Percentiles rank a stretch among this genome's conserved stretches.
Evolutionary conservation across 2,113 vertebrate genomes (phyloP).

Genomic region (Austrofundulus limnaeus): DNA sequence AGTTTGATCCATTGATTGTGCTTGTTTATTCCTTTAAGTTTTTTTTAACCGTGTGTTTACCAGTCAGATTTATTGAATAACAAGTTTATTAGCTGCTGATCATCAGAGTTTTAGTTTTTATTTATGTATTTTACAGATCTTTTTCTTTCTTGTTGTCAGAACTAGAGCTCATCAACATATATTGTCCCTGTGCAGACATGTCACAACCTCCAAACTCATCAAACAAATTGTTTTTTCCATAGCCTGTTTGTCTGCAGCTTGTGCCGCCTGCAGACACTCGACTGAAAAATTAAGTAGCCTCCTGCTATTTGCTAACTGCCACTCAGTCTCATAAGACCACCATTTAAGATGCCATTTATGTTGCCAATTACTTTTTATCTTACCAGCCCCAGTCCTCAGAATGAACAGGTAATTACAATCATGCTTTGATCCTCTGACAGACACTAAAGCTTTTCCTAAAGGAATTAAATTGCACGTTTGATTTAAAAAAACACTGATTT

Average conservation of each 20-base stretch:
- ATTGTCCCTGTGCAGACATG: no score
- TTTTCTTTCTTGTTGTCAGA: no score
- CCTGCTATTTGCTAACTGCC: conserved; percentile 22
- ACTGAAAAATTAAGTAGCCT: conserved; percentile 22
- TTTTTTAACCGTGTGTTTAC: not conserved
- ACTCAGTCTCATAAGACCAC: conserved; percentile 12
- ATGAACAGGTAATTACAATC: conserved; percentile 17
- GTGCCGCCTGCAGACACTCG: conserved; percentile 19
- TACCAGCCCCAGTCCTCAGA: not conserved
- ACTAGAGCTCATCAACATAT: no score
- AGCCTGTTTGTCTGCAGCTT: conserved; percentile 18
- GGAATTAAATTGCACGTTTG: not conserved
- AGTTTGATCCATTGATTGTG: not conserved
- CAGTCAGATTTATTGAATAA: not conserved
- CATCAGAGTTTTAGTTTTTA: no score
- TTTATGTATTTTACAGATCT: no score
- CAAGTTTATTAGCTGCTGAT: not conserved
- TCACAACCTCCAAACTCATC: not conserved
- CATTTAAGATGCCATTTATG: not conserved
- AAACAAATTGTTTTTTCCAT: not conserved
- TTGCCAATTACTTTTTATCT: conserved; percentile 6
- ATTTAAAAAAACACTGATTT: not conserved
- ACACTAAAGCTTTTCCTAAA: conserved; percentile 9
- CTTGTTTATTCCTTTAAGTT: not conserved
- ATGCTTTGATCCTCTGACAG: conserved; percentile 2